Conservation (phyloP, 2,113 vertebrate genomes). For the Erinaceus europaeus region DNA sequence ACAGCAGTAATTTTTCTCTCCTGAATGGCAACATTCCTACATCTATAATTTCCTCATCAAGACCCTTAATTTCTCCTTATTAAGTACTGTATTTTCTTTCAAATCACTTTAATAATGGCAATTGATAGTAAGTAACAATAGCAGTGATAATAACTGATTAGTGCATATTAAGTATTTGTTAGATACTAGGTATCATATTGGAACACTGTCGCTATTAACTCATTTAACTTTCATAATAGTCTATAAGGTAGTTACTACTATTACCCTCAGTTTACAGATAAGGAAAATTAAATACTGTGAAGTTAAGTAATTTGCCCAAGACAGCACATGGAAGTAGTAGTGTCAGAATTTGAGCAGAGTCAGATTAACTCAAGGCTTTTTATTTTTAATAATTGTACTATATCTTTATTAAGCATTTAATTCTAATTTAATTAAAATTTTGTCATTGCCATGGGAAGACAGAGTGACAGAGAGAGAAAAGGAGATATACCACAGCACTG, state of each 20-base stretch:
- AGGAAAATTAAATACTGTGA: neutral
- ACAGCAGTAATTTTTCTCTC: neutral
- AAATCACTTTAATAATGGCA: neutral
- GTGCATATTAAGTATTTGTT: neutral
- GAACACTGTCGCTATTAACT: neutral
- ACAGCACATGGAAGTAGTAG: too few relatives aligned
- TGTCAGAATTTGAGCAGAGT: too few relatives aligned
- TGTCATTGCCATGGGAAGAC: too few relatives aligned
- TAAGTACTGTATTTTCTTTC: too few relatives aligned
- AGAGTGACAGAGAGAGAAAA: too few relatives aligned
- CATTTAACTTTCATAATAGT: neutral
- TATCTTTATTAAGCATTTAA: too few relatives aligned
- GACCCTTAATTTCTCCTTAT: neutral
- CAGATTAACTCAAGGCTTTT: too few relatives aligned
- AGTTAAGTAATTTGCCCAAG: neutral
- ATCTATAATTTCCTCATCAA: neutral
- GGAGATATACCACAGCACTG: too few relatives aligned
- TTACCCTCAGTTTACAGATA: too few relatives aligned
- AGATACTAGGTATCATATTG: neutral
- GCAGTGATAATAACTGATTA: neutral
- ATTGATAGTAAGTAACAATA: neutral
- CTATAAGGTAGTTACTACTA: neutral
- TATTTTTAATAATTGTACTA: too few relatives aligned
- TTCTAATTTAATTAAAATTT: too few relatives aligned
- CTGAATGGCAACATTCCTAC: neutral